Percentiles rank a stretch among this genome's conserved stretches.
Evolutionary conservation across 2,888 invertebrate species (phyloP).

Genomic region (Heliothis peltigera): DNA sequence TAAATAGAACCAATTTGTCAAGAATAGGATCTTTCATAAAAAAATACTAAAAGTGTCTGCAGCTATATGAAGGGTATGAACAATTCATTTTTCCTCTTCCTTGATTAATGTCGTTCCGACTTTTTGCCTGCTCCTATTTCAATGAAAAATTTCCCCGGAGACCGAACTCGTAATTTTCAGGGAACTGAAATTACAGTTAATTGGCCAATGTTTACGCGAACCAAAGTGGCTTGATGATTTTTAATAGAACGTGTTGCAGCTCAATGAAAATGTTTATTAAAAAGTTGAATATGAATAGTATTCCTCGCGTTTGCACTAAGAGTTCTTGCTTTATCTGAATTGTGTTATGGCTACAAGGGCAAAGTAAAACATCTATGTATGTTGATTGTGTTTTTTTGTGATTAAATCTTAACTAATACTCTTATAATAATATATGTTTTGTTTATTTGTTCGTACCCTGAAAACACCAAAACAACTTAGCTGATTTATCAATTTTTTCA

Average conservation of each 20-base stretch:
- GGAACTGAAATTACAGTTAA: slow-evolving; percentile 73
- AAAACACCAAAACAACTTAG: too few relatives aligned
- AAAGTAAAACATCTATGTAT: too few relatives aligned
- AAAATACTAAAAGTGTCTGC: slow-evolving; percentile 9
- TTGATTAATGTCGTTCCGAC: slow-evolving; percentile 80
- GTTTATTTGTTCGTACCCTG: too few relatives aligned
- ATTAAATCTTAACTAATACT: too few relatives aligned
- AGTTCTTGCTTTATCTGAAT: neutral
- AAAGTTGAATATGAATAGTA: slow-evolving; percentile 22
- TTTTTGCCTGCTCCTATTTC: slow-evolving; percentile 79
- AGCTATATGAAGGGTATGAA: slow-evolving; percentile 26
- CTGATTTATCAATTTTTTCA: too few relatives aligned
- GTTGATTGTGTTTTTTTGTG: too few relatives aligned
- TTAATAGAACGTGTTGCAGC: slow-evolving; percentile 34
- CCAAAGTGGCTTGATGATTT: slow-evolving; percentile 52
- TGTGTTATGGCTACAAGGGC: neutral
- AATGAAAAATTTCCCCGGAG: slow-evolving; percentile 86
- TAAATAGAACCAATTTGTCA: neutral
- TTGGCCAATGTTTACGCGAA: slow-evolving; percentile 70
- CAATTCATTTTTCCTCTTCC: slow-evolving; percentile 67
- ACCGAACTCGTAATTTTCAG: slow-evolving; percentile 74
- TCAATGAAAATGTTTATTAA: slow-evolving; percentile 31
- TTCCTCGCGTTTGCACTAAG: neutral
- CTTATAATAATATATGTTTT: too few relatives aligned
- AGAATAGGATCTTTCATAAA: neutral